Conservation (phyloP, 2,888 invertebrate species). For the Drosophila maculinotata region DNA sequence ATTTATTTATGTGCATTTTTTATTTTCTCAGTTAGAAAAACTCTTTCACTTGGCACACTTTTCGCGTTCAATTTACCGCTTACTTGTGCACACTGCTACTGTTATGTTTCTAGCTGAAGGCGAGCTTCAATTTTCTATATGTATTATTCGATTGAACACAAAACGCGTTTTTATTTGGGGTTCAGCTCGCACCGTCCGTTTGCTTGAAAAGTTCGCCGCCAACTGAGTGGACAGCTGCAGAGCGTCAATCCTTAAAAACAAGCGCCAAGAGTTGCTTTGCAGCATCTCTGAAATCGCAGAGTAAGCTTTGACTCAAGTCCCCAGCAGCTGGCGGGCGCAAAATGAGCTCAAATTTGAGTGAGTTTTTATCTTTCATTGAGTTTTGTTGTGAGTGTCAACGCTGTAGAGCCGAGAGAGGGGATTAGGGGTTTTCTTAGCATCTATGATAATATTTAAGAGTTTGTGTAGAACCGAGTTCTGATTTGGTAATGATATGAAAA, state of each 20-base stretch:
- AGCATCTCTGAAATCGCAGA: conserved; percentile 57
- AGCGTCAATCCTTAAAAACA: conserved; percentile 74
- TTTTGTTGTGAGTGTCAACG: conserved; percentile 52
- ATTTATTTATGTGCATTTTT: conserved; percentile 41
- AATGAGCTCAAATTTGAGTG: conserved; percentile 30
- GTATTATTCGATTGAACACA: conserved; percentile 33
- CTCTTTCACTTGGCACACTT: conserved; percentile 54
- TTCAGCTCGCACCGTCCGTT: conserved; percentile 55
- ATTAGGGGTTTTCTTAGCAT: neutral
- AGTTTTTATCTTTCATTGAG: conserved; percentile 25
- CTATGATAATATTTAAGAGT: neutral
- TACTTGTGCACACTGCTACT: conserved; percentile 54
- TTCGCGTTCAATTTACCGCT: conserved; percentile 25
- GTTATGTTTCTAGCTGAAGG: conserved; percentile 10
- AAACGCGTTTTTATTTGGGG: conserved; percentile 10
- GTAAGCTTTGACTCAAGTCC: conserved; percentile 47
- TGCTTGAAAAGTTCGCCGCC: conserved; percentile 70
- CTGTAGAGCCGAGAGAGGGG: neutral
- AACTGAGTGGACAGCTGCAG: conserved; percentile 65
- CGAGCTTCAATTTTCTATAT: conserved; percentile 27
- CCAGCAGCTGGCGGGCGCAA: conserved; percentile 48
- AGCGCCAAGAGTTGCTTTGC: conserved; percentile 50
- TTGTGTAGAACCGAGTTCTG: conserved; percentile 3
- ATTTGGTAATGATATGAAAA: conserved; percentile 29
- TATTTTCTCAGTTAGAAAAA: conserved; percentile 13